Evolutionary conservation across 2,113 vertebrate species (phyloP).

Genomic region (Syngnathoides biaculeatus): DNA sequence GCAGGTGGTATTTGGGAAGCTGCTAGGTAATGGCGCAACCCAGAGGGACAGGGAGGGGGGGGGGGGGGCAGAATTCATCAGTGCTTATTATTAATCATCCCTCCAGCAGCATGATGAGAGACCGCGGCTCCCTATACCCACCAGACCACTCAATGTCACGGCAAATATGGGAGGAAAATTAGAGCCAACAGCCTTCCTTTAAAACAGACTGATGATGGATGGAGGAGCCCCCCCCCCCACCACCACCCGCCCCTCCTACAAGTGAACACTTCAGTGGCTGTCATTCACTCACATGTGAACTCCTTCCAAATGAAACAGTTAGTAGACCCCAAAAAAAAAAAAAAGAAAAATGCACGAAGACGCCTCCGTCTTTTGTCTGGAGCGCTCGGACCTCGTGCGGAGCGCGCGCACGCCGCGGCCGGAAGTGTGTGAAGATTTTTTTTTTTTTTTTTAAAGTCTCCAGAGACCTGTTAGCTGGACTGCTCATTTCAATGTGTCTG

Average conservation of each 20-base stretch:
- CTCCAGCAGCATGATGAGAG: constrained; percentile 69
- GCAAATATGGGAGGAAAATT: constrained; percentile 68
- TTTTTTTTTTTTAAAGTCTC: constrained; percentile 84
- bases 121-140: constrained; percentile 64
- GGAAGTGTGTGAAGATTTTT: constrained; percentile 32
- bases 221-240: too few species aligned
- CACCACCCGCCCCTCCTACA: too few species aligned
- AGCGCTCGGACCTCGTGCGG: constrained; percentile 22
- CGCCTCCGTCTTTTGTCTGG: constrained; percentile 6
- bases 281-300: constrained; percentile 1
- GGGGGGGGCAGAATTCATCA: constrained; percentile 69
- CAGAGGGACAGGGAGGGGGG: constrained; percentile 58
- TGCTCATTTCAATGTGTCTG: constrained; percentile 81
- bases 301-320: background rate
- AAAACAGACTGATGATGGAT: constrained; percentile 48
- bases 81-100: constrained; percentile 75
- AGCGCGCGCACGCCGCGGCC: constrained; percentile 59
- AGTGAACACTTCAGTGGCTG: background rate
- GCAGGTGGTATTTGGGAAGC: constrained; percentile 69
- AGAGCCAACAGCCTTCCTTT: constrained; percentile 62
- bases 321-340: too few species aligned
- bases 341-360: constrained; percentile 1
- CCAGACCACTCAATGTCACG: constrained; percentile 73
- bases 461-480: constrained; percentile 79
- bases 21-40: constrained; percentile 65